Evolutionary conservation across 2,888 invertebrate species (phyloP), one percentile per base, ranked within the genome.

Genomic region (Andricus curvator): DNA sequence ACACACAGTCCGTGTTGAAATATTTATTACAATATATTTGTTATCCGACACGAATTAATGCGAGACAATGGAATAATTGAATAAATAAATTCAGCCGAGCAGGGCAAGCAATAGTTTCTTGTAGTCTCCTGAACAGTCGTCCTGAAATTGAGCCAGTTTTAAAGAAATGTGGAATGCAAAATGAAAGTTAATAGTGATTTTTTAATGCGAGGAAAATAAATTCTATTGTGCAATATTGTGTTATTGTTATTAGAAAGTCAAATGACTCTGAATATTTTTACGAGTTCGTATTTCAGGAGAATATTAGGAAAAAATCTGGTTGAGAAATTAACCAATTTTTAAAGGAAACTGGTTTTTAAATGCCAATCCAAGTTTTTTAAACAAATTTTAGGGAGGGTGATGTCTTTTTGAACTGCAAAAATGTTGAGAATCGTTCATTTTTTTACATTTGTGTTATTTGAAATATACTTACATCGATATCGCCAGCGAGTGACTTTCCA

Each of bases 91-190:
- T 89, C 88, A 90, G 90, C 90, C 91, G 86, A 96, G 94, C 65
- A 97, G 93, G 77, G 96, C 96, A 84, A 97, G 94, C 83, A 98
- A 94, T 87, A 96, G 96, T 92, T 96, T 97, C 93, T 97, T 97
- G 94, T 97, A 97, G 93, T 98, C 96, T 77, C 97, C 98, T 82
- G 97, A 97, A 86, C 96, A 96, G 90, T 98, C 97, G 66, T 95
- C 96, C 96, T 97, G 94, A 93, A 96, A 94, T 87, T 86, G 86
- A 86, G 86, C 66, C 83, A 85, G 82, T 84, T 85, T 85, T 84
- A 83, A 80, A 74, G 29, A 74, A 74, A 56, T 74, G 11, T 74
- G 29, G 11, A 74, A 74, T 33, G 56, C 25, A 56, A 74, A 44
- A 74, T 74, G 29, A 56, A 22, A 56, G 56, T 74, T 74, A 74